A percentile compares a stretch with the other conserved stretches of the same genome.
These are phyloP conservation scores for Elgaria multicarinata DNA, from an alignment of 2,113 vertebrate species.

Conservation along the genomic window DNA sequence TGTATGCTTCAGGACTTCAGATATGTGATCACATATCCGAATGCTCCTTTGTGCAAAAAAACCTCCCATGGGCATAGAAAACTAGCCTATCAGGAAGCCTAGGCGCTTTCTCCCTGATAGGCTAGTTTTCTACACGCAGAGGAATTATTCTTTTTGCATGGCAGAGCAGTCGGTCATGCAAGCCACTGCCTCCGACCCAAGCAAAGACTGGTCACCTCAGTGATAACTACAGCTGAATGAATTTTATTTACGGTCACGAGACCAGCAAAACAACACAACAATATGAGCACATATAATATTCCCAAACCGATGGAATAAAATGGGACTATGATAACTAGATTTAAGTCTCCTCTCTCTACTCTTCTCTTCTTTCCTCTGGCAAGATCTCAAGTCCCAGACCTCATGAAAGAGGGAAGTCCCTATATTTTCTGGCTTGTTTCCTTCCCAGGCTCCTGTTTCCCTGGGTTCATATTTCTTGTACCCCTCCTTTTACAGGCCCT, in stretches of 20 bases:
- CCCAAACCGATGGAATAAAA: too few species aligned
- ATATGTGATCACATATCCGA: not conserved
- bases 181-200: not conserved
- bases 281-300: too few species aligned
- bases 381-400: too few species aligned
- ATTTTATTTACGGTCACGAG: too few species aligned
- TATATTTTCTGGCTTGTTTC: not conserved
- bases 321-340: too few species aligned
- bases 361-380: too few species aligned
- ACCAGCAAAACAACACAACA: too few species aligned
- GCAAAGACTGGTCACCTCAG: not conserved
- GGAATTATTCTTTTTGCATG: not conserved
- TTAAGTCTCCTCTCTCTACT: too few species aligned
- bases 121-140: not conserved
- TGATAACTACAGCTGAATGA: too few species aligned
- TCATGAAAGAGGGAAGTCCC: too few species aligned
- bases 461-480: not conserved
- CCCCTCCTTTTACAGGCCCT: not conserved
- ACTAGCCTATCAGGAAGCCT: not conserved
- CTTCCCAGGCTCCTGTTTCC: not conserved
- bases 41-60: not conserved
- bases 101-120: not conserved
- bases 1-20: not conserved
- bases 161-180: not conserved
- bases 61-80: not conserved